Conservation (phyloP, 37 sponge, comb jelly and placozoan genomes). For the Oscarella lobularis region DNA sequence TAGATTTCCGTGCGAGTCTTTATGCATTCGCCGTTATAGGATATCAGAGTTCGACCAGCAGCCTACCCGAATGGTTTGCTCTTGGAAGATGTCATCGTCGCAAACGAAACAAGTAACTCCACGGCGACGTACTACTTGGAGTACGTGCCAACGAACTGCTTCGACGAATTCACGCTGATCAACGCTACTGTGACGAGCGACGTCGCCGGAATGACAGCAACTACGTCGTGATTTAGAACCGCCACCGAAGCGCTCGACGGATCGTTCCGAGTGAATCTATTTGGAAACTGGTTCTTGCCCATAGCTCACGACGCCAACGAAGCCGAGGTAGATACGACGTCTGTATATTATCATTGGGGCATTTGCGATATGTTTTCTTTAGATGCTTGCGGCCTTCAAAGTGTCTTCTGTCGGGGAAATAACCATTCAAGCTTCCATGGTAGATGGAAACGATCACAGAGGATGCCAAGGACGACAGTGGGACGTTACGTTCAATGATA, state of each 20-base stretch:
- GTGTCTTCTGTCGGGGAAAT: conserved; percentile 18
- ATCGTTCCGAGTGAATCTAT: conserved; percentile 15
- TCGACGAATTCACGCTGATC: not conserved
- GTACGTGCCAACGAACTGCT: not conserved
- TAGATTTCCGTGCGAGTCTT: no score
- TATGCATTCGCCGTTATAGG: no score
- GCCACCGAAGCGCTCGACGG: conserved; percentile 50
- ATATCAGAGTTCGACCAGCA: not conserved
- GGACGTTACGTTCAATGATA: conserved; percentile 29
- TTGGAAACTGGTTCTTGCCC: conserved; percentile 11
- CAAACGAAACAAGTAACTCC: not conserved
- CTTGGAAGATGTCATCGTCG: conserved; percentile 6
- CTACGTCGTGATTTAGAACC: conserved; percentile 3
- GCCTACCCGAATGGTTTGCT: conserved; percentile 33
- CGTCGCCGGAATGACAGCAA: not conserved
- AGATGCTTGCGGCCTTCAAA: no score
- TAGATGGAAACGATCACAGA: conserved; percentile 16
- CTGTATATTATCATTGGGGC: no score
- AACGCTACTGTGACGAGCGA: not conserved
- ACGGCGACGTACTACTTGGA: not conserved
- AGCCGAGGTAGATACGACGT: conserved; percentile 3
- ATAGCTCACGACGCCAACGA: conserved; percentile 25
- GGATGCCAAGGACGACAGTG: conserved; percentile 39
- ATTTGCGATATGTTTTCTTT: no score
- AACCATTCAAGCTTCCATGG: conserved; percentile 9